Conservation (phyloP, 2,888 invertebrate genomes). For the Acrocera orbiculus region DNA sequence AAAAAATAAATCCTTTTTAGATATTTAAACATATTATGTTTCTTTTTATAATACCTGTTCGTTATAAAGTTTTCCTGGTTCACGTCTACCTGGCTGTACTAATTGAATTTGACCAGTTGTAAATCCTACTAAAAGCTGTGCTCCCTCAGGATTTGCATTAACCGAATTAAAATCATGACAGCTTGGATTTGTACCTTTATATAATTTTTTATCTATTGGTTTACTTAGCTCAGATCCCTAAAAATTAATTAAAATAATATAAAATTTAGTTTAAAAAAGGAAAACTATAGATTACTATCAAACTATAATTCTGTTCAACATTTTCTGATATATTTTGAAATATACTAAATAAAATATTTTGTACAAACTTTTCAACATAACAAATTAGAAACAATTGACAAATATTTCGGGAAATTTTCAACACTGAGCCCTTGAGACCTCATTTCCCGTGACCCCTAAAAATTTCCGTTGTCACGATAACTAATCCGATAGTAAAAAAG, state of each 20-base stretch:
- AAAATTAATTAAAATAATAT: no score
- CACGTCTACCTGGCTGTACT: conserved; percentile 92
- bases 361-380: no score
- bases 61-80: conserved; percentile 90
- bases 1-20: conserved; percentile 6
- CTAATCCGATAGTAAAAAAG: no score
- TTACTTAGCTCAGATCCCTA: conserved; percentile 90
- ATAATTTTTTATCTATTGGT: conserved; percentile 94
- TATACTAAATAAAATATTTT: no score
- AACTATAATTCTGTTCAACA: no score
- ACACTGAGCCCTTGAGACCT: no score
- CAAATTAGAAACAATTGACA: no score
- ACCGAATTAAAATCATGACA: conserved; percentile 94
- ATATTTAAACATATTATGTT: neutral
- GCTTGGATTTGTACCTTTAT: conserved; percentile 97
- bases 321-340: no score
- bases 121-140: conserved; percentile 88
- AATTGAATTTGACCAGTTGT: conserved; percentile 96
- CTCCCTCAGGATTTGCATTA: conserved; percentile 64
- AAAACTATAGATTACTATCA: no score
- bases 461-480: no score
- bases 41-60: conserved; percentile 62
- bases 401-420: no score
- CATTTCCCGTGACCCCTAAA: no score
- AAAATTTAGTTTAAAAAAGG: neutral